Percentiles rank a stretch among this genome's conserved stretches.
phyloP scores from a whole-genome alignment of 30 jellyfish, hydroid and myxozoan genomes.

The Clytia hemisphaerica region DNA sequence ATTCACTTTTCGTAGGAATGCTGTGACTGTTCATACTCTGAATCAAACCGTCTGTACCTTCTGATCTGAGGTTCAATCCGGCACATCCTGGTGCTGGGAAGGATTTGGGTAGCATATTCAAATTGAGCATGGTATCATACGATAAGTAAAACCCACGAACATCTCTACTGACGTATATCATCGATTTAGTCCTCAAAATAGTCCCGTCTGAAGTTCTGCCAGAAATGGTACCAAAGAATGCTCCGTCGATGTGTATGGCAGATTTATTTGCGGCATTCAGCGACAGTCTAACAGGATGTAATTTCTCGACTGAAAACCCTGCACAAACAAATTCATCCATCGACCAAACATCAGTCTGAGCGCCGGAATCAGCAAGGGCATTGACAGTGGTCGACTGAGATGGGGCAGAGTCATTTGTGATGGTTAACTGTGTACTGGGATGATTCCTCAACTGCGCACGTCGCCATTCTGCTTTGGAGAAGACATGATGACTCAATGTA shows the following conservation, averaged over 20 bases:
- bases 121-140: no score
- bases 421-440: not conserved
- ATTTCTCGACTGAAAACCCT: no score
- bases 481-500: not conserved
- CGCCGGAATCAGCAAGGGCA: not conserved
- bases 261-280: constrained; percentile 13
- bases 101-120: no score
- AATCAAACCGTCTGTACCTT: not conserved
- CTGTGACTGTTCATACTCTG: not conserved
- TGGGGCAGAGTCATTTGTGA: not conserved
- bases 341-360: no score
- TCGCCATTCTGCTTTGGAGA: constrained; percentile 4
- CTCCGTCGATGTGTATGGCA: not conserved
- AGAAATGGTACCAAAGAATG: not conserved
- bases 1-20: not conserved
- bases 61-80: no score
- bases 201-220: not conserved
- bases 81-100: no score
- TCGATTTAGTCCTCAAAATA: not conserved
- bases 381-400: not conserved
- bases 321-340: no score
- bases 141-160: not conserved
- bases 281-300: no score
- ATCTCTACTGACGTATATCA: constrained; percentile 10
- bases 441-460: not conserved